A percentile compares a stretch with the other conserved stretches of the same genome.
phyloP scores from a whole-genome alignment of 1,140 invertebrate species.

The Charaxes varanes region DNA sequence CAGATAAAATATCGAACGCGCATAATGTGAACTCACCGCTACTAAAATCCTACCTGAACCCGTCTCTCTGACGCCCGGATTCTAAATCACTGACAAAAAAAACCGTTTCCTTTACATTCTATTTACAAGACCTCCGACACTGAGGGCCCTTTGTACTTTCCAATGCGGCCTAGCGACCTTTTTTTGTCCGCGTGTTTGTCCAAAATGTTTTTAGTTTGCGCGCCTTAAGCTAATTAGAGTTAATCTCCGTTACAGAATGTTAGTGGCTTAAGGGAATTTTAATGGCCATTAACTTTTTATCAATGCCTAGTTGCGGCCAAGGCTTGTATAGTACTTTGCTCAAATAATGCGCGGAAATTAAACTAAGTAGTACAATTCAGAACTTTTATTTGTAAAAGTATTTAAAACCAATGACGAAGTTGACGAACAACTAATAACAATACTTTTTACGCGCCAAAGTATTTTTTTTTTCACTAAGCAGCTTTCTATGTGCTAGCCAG shows the following conservation, averaged over 20 bases:
- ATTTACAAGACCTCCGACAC: constrained; percentile 69
- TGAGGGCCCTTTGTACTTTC: constrained; percentile 51
- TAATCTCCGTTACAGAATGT: constrained; percentile 32
- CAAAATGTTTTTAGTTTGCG: constrained; percentile 39
- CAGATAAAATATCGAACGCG: constrained; percentile 47
- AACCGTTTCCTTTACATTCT: constrained; percentile 65
- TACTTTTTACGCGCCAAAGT: too few species aligned
- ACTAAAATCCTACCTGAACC: constrained; percentile 58
- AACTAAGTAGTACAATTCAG: too few species aligned
- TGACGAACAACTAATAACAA: too few species aligned
- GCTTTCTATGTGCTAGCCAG: too few species aligned
- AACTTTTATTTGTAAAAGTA: too few species aligned
- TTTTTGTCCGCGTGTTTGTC: constrained; percentile 57
- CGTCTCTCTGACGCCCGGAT: constrained; percentile 50
- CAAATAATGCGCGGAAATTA: too few species aligned
- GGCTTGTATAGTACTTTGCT: too few species aligned
- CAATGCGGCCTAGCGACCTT: constrained; percentile 42
- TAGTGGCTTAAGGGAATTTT: constrained; percentile 25
- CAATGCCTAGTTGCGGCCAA: too few species aligned
- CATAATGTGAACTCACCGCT: constrained; percentile 31
- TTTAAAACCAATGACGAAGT: too few species aligned
- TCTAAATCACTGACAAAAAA: constrained; percentile 45
- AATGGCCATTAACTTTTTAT: constrained; percentile 21
- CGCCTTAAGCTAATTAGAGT: constrained; percentile 42
- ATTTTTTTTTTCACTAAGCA: too few species aligned